A percentile compares a stretch with the other conserved stretches of the same genome.
Evolutionary conservation across 1,140 invertebrate species (phyloP).

Genomic region (Andricus grossulariae): DNA sequence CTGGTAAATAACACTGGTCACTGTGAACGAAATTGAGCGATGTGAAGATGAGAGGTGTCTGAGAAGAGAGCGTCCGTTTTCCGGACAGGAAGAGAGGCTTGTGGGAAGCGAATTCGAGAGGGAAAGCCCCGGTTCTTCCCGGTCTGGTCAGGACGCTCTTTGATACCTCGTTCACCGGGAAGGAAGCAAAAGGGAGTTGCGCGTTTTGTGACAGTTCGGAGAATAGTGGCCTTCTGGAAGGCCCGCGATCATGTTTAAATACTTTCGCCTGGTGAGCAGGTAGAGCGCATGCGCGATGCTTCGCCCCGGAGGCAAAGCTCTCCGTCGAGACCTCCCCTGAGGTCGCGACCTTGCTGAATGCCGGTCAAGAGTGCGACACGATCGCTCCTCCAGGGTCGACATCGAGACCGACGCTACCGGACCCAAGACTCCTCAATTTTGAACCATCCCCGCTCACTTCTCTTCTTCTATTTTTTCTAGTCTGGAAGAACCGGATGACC

Average conservation of each 20-base stretch:
- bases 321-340: slow-evolving; percentile 59
- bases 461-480: neutral
- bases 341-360: slow-evolving; percentile 71
- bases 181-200: slow-evolving; percentile 42
- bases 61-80: slow-evolving; percentile 14
- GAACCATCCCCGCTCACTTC: slow-evolving; percentile 1
- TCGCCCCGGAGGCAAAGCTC: slow-evolving; percentile 54
- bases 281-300: slow-evolving; percentile 59
- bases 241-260: slow-evolving; percentile 68
- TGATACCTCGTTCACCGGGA: neutral
- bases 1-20: slow-evolving; percentile 25
- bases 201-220: slow-evolving; percentile 62
- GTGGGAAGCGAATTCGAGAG: slow-evolving; percentile 10
- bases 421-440: slow-evolving; percentile 35
- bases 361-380: slow-evolving; percentile 67
- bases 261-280: slow-evolving; percentile 62
- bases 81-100: slow-evolving; percentile 9
- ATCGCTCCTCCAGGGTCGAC: slow-evolving; percentile 39
- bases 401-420: slow-evolving; percentile 32
- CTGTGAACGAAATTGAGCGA: neutral
- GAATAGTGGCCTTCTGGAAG: slow-evolving; percentile 67
- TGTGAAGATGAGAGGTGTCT: slow-evolving; percentile 8
- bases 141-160: slow-evolving; percentile 10
- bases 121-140: slow-evolving; percentile 11
- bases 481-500: slow-evolving; percentile 6